Percentiles rank a stretch among this genome's conserved stretches.
phyloP scores from a whole-genome alignment of 1,140 invertebrate genomes.

The Rhyacophila brunnea region DNA sequence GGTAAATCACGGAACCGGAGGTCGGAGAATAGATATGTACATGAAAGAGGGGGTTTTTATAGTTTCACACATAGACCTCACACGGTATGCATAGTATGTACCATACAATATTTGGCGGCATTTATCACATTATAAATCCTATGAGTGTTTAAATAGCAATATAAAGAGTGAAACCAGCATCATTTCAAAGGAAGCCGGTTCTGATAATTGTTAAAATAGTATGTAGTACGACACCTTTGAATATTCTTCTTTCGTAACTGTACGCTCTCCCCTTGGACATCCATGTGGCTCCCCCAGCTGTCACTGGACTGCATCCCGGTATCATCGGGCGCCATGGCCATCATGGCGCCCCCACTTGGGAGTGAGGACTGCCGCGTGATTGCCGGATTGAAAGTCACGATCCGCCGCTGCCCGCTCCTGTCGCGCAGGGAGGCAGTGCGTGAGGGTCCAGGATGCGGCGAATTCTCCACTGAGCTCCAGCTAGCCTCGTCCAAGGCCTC shows the following conservation, averaged over 20 bases:
- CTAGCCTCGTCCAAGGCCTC: conserved; percentile 49
- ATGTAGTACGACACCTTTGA: conserved; percentile 25
- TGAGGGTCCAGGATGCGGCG: conserved; percentile 63
- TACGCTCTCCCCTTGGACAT: conserved; percentile 65
- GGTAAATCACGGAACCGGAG: too few species aligned
- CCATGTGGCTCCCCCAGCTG: conserved; percentile 61
- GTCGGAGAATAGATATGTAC: too few species aligned
- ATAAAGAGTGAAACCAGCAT: too few species aligned
- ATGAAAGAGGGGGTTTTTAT: too few species aligned
- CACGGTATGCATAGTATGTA: too few species aligned
- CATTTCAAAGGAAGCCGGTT: too few species aligned
- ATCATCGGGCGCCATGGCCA: conserved; percentile 50
- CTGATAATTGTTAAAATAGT: too few species aligned
- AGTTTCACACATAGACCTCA: too few species aligned
- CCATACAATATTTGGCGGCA: too few species aligned
- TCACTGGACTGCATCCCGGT: conserved; percentile 63
- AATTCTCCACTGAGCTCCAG: conserved; percentile 53
- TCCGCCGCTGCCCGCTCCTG: conserved; percentile 38
- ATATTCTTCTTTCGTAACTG: conserved; percentile 61
- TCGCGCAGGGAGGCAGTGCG: conserved; percentile 72
- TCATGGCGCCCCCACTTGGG: conserved; percentile 59
- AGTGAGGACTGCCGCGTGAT: conserved; percentile 65
- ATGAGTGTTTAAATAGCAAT: too few species aligned
- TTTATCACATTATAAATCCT: too few species aligned
- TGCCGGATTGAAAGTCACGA: conserved; percentile 32